Evolutionary conservation across 1,140 invertebrate genomes (phyloP).

Genomic region (Drosophila sp.): DNA sequence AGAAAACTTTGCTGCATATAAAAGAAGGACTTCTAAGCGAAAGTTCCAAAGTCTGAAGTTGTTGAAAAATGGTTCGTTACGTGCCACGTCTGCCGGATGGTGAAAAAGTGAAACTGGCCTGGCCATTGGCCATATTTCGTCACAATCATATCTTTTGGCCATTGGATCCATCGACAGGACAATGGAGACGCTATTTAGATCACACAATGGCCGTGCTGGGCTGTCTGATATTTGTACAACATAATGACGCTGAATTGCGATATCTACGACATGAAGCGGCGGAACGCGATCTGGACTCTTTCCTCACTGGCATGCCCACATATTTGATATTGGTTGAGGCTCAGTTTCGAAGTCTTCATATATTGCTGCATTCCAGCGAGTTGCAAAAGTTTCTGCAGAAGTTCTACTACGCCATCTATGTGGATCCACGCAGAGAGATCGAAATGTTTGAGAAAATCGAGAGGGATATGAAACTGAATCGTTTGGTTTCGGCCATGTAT

Average conservation of each 20-base stretch:
- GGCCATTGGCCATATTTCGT: slow-evolving; percentile 59
- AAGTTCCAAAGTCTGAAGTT: slow-evolving; percentile 17
- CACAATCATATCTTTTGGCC: slow-evolving; percentile 73
- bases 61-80: slow-evolving; percentile 61
- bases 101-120: slow-evolving; percentile 53
- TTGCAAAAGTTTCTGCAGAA: slow-evolving; percentile 51
- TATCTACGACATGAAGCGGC: slow-evolving; percentile 49
- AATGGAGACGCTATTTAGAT: slow-evolving; percentile 38
- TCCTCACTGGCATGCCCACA: slow-evolving; percentile 69
- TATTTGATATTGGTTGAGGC: slow-evolving; percentile 70
- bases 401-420: slow-evolving; percentile 66
- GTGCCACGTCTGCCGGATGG: slow-evolving; percentile 63
- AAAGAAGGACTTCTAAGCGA: slow-evolving; percentile 7
- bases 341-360: slow-evolving; percentile 50
- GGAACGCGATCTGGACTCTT: slow-evolving; percentile 55
- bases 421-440: slow-evolving; percentile 43
- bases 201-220: slow-evolving; percentile 30
- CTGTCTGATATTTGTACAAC: slow-evolving; percentile 47
- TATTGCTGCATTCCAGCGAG: slow-evolving; percentile 22
- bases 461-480: slow-evolving; percentile 38
- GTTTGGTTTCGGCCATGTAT: slow-evolving; percentile 56
- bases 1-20: slow-evolving; percentile 34
- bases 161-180: slow-evolving; percentile 43
- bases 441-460: slow-evolving; percentile 38
- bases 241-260: slow-evolving; percentile 69